These are phyloP conservation scores for Peromyscus attwateri DNA, from an alignment of 2,797 vertebrate genomes.

Conservation along the genomic window DNA sequence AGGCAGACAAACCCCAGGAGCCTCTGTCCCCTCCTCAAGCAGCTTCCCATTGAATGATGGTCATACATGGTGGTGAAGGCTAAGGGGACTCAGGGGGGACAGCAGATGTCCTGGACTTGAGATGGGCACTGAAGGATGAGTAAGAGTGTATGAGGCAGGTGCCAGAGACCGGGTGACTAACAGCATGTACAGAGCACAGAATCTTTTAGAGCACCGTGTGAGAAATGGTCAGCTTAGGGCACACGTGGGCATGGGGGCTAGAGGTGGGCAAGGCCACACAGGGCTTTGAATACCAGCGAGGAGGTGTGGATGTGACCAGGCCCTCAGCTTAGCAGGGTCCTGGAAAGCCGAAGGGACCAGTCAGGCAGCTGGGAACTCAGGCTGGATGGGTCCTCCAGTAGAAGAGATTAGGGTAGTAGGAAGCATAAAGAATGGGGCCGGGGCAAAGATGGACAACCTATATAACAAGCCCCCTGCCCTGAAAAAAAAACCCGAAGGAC, in stretches of 20 bases:
- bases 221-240: neutral
- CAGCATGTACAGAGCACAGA: neutral
- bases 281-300: neutral
- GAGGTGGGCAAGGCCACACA: neutral
- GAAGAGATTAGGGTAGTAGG: neutral
- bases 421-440: neutral
- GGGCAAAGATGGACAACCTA: neutral
- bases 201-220: neutral
- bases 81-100: neutral
- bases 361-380: neutral
- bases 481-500: neutral
- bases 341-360: neutral
- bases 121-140: conserved; percentile 2
- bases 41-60: neutral
- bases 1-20: neutral
- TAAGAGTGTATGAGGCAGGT: conserved; percentile 27
- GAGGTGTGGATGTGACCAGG: neutral
- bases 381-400: neutral
- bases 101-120: neutral
- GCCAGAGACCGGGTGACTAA: neutral
- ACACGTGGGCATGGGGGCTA: neutral
- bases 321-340: neutral
- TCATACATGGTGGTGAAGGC: neutral
- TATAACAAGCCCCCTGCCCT: neutral
- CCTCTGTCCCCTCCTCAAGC: neutral